phyloP scores from a whole-genome alignment of 23 tunicate species.

The Pegea sp. region DNA sequence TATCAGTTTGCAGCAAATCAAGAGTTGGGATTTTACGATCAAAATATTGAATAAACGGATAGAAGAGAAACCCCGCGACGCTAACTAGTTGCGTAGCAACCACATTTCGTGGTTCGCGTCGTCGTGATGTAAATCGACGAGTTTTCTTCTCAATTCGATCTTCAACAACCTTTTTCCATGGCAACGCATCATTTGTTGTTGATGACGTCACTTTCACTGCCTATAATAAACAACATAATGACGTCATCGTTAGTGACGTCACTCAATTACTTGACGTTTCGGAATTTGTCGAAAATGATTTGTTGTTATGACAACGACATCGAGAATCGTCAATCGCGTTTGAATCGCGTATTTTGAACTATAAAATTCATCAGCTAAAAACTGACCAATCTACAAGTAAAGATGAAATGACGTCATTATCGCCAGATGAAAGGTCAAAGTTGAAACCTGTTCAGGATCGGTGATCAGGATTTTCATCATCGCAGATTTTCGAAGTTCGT shows the following conservation, averaged over 20 bases:
- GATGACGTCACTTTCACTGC: too few relatives aligned
- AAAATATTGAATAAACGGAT: neutral
- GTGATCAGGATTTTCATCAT: neutral
- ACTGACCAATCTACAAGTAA: too few relatives aligned
- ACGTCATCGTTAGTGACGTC: too few relatives aligned
- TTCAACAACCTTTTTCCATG: neutral
- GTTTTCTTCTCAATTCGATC: neutral
- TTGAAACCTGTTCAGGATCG: neutral
- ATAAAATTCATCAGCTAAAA: neutral
- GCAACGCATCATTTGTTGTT: too few relatives aligned
- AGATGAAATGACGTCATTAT: too few relatives aligned
- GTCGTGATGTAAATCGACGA: neutral
- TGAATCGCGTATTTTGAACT: neutral
- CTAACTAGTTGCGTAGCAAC: too few relatives aligned
- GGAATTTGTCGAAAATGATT: too few relatives aligned
- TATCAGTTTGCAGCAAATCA: neutral
- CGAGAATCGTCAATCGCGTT: neutral
- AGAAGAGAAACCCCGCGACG: too few relatives aligned
- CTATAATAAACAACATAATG: too few relatives aligned
- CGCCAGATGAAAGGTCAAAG: too few relatives aligned
- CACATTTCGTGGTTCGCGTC: too few relatives aligned
- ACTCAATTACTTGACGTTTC: too few relatives aligned
- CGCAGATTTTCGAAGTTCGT: neutral
- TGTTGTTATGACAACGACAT: neutral
- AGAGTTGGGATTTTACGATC: neutral